Conservation (phyloP, 2,888 invertebrate species). For the Drosophila seclusa region DNA sequence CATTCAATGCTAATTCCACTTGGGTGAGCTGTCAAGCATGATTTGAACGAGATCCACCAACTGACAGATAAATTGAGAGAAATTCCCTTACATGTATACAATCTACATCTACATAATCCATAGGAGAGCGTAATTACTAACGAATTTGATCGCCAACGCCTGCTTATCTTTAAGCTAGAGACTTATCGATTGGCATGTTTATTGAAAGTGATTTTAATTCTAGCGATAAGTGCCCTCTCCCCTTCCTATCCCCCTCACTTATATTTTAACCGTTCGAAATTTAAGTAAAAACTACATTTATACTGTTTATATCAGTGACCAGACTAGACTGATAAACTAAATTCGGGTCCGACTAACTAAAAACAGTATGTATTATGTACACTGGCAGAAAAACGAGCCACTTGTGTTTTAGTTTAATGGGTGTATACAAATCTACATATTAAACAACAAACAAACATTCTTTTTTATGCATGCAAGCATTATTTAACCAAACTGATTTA, state of each 20-base stretch:
- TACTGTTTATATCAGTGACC: conserved; percentile 2
- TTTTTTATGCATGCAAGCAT: too few relatives aligned
- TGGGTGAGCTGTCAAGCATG: conserved; percentile 60
- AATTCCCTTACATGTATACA: not conserved
- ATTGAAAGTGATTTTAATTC: conserved; percentile 7
- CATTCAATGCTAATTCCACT: conserved; percentile 53
- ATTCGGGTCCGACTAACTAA: not conserved
- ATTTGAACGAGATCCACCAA: conserved; percentile 18
- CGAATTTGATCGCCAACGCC: conserved; percentile 20
- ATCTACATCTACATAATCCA: not conserved
- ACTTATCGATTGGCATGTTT: conserved; percentile 17
- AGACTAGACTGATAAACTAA: conserved; percentile 17
- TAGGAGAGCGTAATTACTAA: not conserved
- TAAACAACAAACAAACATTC: too few relatives aligned
- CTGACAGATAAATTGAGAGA: conserved; percentile 21
- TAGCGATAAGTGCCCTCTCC: conserved; percentile 9
- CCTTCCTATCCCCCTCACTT: not conserved
- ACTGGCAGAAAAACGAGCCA: conserved; percentile 13
- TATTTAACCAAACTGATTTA: not conserved
- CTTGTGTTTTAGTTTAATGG: not conserved
- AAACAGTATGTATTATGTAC: conserved; percentile 5
- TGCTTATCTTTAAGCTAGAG: not conserved
- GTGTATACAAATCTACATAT: too few relatives aligned
- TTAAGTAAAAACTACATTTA: not conserved
- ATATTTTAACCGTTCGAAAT: not conserved